Evolutionary conservation across 2,113 vertebrate genomes (phyloP).

Genomic region (Fregata magnificens): DNA sequence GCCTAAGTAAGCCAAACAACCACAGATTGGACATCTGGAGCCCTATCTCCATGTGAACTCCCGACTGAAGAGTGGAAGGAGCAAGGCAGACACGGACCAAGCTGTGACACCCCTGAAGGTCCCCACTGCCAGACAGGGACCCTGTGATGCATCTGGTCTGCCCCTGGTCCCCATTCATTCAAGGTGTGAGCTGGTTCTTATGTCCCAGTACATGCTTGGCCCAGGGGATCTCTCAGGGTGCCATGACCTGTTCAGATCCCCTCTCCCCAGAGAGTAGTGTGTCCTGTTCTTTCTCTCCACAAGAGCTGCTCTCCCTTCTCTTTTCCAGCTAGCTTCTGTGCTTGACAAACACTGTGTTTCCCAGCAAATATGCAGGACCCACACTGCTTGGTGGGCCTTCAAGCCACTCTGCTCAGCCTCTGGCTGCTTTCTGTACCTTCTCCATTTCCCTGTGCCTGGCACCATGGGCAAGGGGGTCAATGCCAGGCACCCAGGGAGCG

Average conservation of each 20-base stretch:
- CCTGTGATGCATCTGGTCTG: background rate
- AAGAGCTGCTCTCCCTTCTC: background rate
- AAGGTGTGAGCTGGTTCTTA: background rate
- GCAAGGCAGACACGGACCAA: background rate
- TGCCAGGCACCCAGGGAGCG: background rate
- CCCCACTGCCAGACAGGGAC: background rate
- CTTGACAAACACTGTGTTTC: background rate
- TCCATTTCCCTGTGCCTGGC: background rate
- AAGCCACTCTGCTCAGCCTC: background rate
- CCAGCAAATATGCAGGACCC: background rate
- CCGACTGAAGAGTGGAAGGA: background rate
- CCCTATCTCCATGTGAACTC: background rate
- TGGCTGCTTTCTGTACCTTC: background rate
- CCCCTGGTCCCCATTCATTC: background rate
- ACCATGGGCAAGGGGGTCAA: background rate
- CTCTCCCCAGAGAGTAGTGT: background rate
- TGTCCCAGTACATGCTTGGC: background rate
- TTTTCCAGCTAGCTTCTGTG: background rate
- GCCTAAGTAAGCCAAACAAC: background rate
- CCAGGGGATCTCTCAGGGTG: background rate
- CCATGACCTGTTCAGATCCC: background rate
- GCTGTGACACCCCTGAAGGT: background rate
- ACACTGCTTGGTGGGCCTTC: background rate
- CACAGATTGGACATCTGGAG: background rate
- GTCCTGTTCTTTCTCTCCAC: background rate